Conservation (phyloP, 2,888 invertebrate genomes). For the Acanthopleura granulata region DNA sequence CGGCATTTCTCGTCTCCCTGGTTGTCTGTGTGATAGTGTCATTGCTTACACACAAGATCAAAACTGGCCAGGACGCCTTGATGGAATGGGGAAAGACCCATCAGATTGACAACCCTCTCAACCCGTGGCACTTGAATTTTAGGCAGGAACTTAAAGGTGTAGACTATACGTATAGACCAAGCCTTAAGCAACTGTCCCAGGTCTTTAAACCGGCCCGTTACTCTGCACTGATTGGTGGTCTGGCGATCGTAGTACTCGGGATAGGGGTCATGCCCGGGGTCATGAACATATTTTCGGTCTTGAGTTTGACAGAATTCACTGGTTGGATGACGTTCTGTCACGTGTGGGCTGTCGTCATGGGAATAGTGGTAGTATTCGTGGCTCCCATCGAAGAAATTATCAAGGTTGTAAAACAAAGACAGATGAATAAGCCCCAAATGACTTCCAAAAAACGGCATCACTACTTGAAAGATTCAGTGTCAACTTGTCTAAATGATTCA, state of each 20-base stretch:
- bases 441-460: no score
- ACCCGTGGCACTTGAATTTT: slow-evolving; percentile 8
- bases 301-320: background rate
- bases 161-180: background rate
- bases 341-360: background rate
- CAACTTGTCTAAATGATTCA: no score
- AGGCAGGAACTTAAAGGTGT: background rate
- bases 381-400: slow-evolving; percentile 8
- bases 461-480: no score
- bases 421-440: background rate
- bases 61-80: background rate
- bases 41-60: background rate
- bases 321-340: slow-evolving; percentile 12
- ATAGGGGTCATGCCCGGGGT: background rate
- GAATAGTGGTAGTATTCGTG: background rate
- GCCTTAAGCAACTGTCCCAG: background rate
- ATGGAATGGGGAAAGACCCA: slow-evolving; percentile 4
- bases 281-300: slow-evolving; percentile 3
- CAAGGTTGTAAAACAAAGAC: slow-evolving; percentile 8
- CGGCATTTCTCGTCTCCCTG: background rate
- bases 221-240: background rate
- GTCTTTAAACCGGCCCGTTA: slow-evolving; percentile 1
- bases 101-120: slow-evolving; percentile 10
- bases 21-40: background rate
- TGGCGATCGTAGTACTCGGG: background rate